Evolutionary conservation across 1,140 invertebrate species (phyloP).

Genomic region (Sitophilus oryzae): DNA sequence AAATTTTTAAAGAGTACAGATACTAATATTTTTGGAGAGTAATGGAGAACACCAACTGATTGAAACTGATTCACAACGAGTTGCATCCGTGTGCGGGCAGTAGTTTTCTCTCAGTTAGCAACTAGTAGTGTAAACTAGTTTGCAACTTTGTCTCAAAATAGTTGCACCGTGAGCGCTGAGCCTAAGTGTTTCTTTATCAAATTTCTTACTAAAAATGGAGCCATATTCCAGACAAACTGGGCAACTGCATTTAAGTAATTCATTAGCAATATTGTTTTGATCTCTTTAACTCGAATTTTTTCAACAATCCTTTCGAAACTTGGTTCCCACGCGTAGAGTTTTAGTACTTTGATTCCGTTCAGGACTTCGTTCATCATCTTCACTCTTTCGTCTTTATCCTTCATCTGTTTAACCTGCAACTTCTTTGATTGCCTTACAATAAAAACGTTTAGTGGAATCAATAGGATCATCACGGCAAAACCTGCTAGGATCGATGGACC

Average conservation of each 20-base stretch:
- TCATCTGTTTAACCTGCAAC: conserved; percentile 83
- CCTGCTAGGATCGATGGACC: conserved; percentile 84
- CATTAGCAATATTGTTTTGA: conserved; percentile 71
- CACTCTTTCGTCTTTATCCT: conserved; percentile 84
- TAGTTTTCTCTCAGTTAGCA: too few relatives aligned
- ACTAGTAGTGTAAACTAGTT: too few relatives aligned
- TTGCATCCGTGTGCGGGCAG: too few relatives aligned
- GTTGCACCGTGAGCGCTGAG: too few relatives aligned
- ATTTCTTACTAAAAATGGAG: conserved; percentile 81
- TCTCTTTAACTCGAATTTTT: conserved; percentile 75
- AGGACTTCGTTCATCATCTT: conserved; percentile 64
- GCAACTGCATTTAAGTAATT: conserved; percentile 83
- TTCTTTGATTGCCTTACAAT: conserved; percentile 77
- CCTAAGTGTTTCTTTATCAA: background rate
- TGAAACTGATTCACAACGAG: too few relatives aligned
- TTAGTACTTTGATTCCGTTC: conserved; percentile 19
- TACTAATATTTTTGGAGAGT: too few relatives aligned
- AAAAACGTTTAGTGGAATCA: conserved; percentile 83
- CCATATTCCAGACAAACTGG: conserved; percentile 90
- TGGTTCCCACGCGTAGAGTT: conserved; percentile 42
- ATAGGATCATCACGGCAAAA: conserved; percentile 82
- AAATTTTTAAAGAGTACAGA: too few relatives aligned
- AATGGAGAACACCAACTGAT: too few relatives aligned
- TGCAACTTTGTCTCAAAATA: too few relatives aligned
- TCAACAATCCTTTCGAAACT: conserved; percentile 80